Base-by-base conservation (phyloP, 2,797 vertebrate genomes). In the Lagodon rhomboides region DNA sequence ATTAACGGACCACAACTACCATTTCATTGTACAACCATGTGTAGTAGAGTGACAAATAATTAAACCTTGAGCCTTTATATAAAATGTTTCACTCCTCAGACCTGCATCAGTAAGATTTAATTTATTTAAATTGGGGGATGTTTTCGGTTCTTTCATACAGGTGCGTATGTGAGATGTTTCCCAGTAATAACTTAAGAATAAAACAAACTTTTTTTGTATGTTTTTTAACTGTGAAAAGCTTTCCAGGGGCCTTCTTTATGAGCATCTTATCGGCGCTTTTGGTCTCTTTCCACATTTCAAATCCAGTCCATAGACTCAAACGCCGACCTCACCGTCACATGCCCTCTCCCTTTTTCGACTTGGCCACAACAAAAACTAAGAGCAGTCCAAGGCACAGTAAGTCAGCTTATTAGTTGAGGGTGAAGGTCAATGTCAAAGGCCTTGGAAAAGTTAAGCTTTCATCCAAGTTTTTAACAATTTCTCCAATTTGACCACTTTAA, bases 371-470 rank as follows among this genome's bases (percentile, higher is more conserved):
- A 76, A 51, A n/a, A 55, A 49, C 46, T 23, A 9, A 10, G 0
- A 30, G 16, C 43, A 13, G 30, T 65, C 47, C 63, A 60, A 66
- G 49, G 44, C 25, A 7, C 9, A 50, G 49, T 3, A 44, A 25
- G 30, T 79, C 73, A 72, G 81, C 62, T 75, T 44, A 72, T 80
- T 64, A 59, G 16, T 50, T 23, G 27, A 76, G 11, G 50, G 77
- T 74, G 47, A 56, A 77, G 83, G 69, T 83, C 56, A 63, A 20
- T 3, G 20, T 49, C 49, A 54, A 68, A 56, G 73, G 43, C 70
- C 87, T 87, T 55, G 43, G 64, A 17, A 47, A 67, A 70, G 53
- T 43, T 53, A n/a, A 34, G 34, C 30, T 54, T 82, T 77, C 44
- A 34, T 74, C 22, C 0, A 0, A 50, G 6, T 54, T 75, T 78